Evolutionary conservation across 2,797 vertebrate species (phyloP), one percentile per base, ranked within the genome.

Genomic region (Sebastolobus altivelis): DNA sequence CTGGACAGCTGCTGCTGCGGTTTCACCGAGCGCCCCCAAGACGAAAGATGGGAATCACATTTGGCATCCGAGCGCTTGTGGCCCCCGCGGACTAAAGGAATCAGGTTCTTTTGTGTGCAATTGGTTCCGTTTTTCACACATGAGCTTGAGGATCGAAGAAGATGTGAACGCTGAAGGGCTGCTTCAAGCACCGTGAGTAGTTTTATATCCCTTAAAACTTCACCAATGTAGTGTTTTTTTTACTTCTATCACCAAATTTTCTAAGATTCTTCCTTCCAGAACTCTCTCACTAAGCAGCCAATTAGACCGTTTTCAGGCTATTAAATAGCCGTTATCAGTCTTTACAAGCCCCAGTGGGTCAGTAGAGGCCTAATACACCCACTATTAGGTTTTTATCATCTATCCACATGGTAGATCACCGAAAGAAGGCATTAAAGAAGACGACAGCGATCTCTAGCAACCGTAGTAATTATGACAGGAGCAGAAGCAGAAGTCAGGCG

Each of bases 1-100:
- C 52, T 37, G 3, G 3, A 77, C 92, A 93, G 93, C 90, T 93
- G 91, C 79, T 33, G 82, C 9, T 29, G 81, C 8, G 3, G 43
- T 82, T 89, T 80, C 63, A 18, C 10, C 7, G 6, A 14, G 7
- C n/a, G 4, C 56, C 63, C 72, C 12, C 13, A 37, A 16, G 65
- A 75, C 46, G 4, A 70, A 84, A 80, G 79, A 86, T 13, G 54
- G 35, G 72, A 79, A 52, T 84, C 80, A 72, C 83, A 80, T 82
- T 86, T 74, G 63, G 84, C 55, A 18, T 77, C 65, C 20, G 8
- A 65, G 61, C 11, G 46, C 58, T 77, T 6, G 20, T 46, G 43
- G 75, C 63, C n/a, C 33, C 33, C 22, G 8, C 20, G 5, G 43
- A 14, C 11, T 29, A 8, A 31, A 70, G 58, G 29, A 72, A 65